Evolutionary conservation across 2,888 invertebrate genomes (phyloP), one percentile per base, ranked within the genome.

Genomic region (Poecilobothrus nobilitatus): DNA sequence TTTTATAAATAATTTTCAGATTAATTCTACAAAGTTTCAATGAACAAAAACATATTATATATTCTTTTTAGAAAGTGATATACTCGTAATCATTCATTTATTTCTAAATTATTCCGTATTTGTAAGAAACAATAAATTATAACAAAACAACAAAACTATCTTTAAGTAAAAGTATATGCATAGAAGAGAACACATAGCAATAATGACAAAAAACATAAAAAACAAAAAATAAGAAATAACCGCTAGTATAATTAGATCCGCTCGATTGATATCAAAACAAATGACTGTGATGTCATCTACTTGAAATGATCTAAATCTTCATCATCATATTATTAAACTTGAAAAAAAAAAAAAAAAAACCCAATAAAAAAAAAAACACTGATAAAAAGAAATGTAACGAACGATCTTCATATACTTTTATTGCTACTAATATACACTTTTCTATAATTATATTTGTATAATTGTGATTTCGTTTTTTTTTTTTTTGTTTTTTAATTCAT

Each of bases 181-280:
- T 53, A 18, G 18, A 53, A 18, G 15, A 53, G 18, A 53, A 18
- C n/a, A 53, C 15, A 53, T 53, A 18, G 6, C 6, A 44, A 53
- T 53, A 18, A 53, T 53, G n/a, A n/a, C n/a, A n/a, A n/a, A n/a
- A n/a, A n/a, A n/a, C n/a, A n/a, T 53, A 10, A 10, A 53, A 53
- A n/a, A 18, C 12, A 53, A 53, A 53, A 6, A 37, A 37, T 5
- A n/a, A 53, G 6, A 18, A 53, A 18, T 15, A 53, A 53, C 18
- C 53, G n/a, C 53, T 18, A 53, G 53, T 53, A 53, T 53, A 63
- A 63, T 63, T 63, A 63, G 63, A 63, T 63, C 63, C 63, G 63
- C 63, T 63, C 63, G 63, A 63, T 63, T 63, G 63, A 63, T 63
- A 63, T 63, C 27, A 63, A 27, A 27, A 63, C 63, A 63, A 63